Percentiles rank a stretch among this genome's conserved stretches.
Evolutionary conservation across 2,797 vertebrate genomes (phyloP).

Genomic region (Chrosomus eos): DNA sequence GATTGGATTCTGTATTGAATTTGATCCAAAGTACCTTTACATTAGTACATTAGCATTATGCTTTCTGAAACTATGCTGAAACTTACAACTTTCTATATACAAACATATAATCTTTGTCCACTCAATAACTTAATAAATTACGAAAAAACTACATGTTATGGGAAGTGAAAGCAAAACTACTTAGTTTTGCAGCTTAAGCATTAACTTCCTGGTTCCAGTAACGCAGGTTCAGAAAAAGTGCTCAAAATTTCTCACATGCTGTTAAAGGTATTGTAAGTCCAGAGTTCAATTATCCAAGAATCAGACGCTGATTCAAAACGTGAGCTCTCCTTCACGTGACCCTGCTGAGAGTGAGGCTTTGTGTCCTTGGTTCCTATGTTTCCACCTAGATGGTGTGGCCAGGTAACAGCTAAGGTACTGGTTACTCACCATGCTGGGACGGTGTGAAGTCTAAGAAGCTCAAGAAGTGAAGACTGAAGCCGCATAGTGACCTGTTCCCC

Average conservation of each 20-base stretch:
- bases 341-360: conserved; percentile 9
- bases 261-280: conserved; percentile 36
- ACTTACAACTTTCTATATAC: not conserved
- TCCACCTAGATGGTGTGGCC: conserved; percentile 54
- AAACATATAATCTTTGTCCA: not conserved
- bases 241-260: conserved; percentile 1
- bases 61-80: not conserved
- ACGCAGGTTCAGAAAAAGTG: not conserved
- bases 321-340: conserved; percentile 3
- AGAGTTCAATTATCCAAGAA: conserved; percentile 42
- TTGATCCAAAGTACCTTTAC: not conserved
- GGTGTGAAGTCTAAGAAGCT: conserved; percentile 76
- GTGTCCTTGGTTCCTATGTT: conserved; percentile 52
- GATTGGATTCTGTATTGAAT: not conserved
- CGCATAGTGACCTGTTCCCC: conserved; percentile 66
- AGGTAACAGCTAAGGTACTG: conserved; percentile 31
- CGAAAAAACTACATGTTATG: not conserved
- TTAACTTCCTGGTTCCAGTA: not conserved
- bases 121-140: not conserved
- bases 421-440: conserved; percentile 83
- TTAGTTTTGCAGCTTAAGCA: not conserved
- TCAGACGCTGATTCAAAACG: conserved; percentile 1
- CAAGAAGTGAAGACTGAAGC: conserved; percentile 81
- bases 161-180: not conserved
- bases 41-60: not conserved